Conservation (phyloP, 2,797 vertebrate species). For the Setipinna tenuifilis region DNA sequence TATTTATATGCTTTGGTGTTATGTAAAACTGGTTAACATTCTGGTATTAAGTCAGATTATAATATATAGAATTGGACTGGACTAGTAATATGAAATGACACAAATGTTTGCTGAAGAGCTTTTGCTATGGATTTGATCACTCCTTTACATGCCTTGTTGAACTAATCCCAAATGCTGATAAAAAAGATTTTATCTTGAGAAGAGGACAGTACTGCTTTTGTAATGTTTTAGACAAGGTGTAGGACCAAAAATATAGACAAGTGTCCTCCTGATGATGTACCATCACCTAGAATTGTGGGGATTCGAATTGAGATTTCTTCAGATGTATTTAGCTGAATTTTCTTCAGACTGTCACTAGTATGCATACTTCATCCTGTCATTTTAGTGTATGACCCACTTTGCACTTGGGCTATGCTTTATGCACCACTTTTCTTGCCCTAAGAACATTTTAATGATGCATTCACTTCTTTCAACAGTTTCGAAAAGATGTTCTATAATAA, state of each 20-base stretch:
- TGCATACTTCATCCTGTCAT: too few relatives aligned
- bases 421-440: not conserved
- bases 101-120: not conserved
- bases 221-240: not conserved
- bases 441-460: constrained; percentile 46
- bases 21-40: too few relatives aligned
- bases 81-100: not conserved
- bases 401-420: not conserved
- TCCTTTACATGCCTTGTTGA: not conserved
- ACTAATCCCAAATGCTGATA: not conserved
- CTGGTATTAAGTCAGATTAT: too few relatives aligned
- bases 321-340: too few relatives aligned
- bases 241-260: not conserved
- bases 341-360: not conserved
- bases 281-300: too few relatives aligned
- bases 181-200: not conserved
- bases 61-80: not conserved
- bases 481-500: constrained; percentile 66
- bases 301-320: too few relatives aligned
- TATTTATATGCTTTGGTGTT: too few relatives aligned
- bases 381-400: not conserved
- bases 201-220: not conserved
- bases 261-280: not conserved
- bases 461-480: constrained; percentile 62
- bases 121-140: not conserved